Conservation (phyloP, 1,140 invertebrate genomes). For the Sarcophaga peregrina region DNA sequence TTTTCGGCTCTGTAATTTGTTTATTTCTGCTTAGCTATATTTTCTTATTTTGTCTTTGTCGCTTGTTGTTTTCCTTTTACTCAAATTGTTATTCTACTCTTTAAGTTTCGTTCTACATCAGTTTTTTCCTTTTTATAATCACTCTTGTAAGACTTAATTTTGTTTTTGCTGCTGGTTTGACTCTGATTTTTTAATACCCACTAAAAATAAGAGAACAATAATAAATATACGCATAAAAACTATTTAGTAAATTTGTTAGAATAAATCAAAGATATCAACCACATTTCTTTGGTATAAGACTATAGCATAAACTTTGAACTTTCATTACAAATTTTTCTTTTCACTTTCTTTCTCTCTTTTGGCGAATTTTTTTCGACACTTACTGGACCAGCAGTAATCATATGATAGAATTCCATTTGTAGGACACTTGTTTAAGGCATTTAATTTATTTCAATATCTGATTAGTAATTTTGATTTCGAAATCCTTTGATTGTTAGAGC, state of each 20-base stretch:
- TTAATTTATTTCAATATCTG: background rate
- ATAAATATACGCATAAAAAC: background rate
- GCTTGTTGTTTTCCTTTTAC: background rate
- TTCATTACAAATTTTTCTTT: too few relatives aligned
- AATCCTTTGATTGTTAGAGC: background rate
- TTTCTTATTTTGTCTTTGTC: background rate
- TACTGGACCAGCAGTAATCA: too few relatives aligned
- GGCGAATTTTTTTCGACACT: too few relatives aligned
- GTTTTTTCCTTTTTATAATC: background rate
- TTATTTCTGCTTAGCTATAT: background rate
- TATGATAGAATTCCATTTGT: background rate
- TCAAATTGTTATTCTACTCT: background rate
- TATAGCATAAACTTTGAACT: too few relatives aligned
- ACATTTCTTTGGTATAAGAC: too few relatives aligned
- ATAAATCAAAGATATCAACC: too few relatives aligned
- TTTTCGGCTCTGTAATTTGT: background rate
- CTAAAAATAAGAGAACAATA: background rate
- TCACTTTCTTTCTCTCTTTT: too few relatives aligned
- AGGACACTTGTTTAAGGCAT: background rate
- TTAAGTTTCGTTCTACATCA: slow-evolving; percentile 1
- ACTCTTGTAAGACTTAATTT: background rate
- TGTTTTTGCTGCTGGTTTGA: background rate
- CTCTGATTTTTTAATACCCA: background rate
- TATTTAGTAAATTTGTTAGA: too few relatives aligned
- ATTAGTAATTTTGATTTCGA: background rate